phyloP scores from a whole-genome alignment of 2,113 vertebrate genomes.

The Chroicocephalus ridibundus region DNA sequence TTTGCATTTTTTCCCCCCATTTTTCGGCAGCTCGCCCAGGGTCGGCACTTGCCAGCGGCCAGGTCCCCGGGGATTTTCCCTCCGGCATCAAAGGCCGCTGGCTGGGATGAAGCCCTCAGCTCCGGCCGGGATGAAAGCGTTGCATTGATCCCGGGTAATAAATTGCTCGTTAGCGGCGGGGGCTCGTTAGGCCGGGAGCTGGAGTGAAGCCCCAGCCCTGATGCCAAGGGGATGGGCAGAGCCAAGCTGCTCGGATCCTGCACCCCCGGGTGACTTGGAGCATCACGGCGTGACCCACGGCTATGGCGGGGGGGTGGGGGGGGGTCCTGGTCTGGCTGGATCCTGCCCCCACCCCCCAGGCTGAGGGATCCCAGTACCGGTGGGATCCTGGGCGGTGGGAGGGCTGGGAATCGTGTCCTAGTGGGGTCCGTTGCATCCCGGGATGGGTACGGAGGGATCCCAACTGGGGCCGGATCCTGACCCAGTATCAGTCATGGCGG shows the following conservation, averaged over 20 bases:
- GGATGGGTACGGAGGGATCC: neutral
- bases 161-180: neutral
- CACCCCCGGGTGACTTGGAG: no score
- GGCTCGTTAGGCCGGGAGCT: neutral
- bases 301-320: no score
- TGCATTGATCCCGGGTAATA: neutral
- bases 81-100: neutral
- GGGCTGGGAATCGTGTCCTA: neutral
- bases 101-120: neutral
- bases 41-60: fast-evolving
- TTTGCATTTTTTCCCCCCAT: neutral
- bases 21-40: neutral
- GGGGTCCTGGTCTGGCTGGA: neutral
- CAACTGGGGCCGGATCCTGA: neutral
- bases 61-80: neutral
- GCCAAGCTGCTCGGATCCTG: neutral
- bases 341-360: neutral
- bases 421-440: neutral
- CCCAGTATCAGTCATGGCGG: neutral
- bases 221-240: neutral
- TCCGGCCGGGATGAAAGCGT: neutral
- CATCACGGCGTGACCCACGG: neutral
- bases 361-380: neutral
- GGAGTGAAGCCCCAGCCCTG: neutral
- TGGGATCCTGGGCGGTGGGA: neutral